These are phyloP conservation scores for Criorhina ranunculi DNA, from an alignment of 2,888 invertebrate genomes.

Conservation along the genomic window DNA sequence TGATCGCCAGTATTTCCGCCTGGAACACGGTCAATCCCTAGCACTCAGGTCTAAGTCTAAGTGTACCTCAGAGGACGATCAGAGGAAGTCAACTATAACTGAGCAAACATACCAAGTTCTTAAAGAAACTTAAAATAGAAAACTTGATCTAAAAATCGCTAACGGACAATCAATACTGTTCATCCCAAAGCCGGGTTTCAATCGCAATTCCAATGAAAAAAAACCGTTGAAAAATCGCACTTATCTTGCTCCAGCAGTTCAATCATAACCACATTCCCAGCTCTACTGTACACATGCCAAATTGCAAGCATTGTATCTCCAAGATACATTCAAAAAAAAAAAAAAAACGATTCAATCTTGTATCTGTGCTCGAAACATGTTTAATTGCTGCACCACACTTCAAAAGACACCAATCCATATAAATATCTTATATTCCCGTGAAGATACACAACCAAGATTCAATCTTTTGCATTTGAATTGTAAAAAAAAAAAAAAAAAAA, in stretches of 20 bases:
- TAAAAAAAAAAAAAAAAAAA: conserved; percentile 21
- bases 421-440: conserved; percentile 33
- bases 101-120: no score
- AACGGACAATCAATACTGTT: background rate
- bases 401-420: conserved; percentile 58
- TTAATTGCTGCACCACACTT: conserved; percentile 57
- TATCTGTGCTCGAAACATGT: conserved; percentile 56
- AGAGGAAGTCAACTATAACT: no score
- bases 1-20: no score
- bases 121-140: no score
- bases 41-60: no score
- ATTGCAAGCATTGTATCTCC: conserved; percentile 24
- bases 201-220: background rate
- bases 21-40: no score
- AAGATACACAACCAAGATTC: conserved; percentile 40
- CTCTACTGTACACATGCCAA: conserved; percentile 34
- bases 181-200: conserved; percentile 10
- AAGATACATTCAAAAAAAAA: background rate
- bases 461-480: conserved; percentile 47
- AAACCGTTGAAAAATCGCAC: conserved; percentile 25
- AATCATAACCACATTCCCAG: conserved; percentile 61
- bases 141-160: background rate
- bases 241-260: conserved; percentile 49
- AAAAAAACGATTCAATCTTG: conserved; percentile 44
- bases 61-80: no score